These are phyloP conservation scores for Paraescarpia echinospica DNA, from an alignment of 1,140 invertebrate species.

Conservation along the genomic window DNA sequence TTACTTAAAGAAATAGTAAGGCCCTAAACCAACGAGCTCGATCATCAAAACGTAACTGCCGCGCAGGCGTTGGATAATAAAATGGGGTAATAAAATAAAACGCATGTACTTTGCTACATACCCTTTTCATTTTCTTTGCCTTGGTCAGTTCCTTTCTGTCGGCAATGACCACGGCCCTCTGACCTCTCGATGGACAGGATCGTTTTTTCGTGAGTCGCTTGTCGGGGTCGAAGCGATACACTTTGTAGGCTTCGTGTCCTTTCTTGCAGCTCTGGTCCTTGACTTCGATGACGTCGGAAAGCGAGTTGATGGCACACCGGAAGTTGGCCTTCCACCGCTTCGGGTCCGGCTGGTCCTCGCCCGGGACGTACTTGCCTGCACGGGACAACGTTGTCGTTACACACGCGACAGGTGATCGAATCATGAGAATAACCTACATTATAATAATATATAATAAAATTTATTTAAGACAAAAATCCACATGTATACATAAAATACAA, in stretches of 20 bases:
- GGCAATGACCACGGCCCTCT: not conserved
- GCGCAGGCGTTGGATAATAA: too few relatives aligned
- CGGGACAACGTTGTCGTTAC: slow-evolving; percentile 26
- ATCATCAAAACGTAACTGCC: too few relatives aligned
- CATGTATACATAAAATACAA: not conserved
- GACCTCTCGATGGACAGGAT: slow-evolving; percentile 22
- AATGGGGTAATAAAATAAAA: not conserved
- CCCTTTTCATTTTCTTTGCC: not conserved
- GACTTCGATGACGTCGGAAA: slow-evolving; percentile 42
- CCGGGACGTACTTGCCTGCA: not conserved
- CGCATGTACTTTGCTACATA: not conserved
- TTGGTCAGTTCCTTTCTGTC: not conserved
- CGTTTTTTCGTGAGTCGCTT: slow-evolving; percentile 16
- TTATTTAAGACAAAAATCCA: too few relatives aligned
- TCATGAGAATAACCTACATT: not conserved
- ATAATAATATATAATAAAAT: too few relatives aligned
- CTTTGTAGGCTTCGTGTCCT: slow-evolving; percentile 44
- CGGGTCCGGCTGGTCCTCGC: slow-evolving; percentile 25
- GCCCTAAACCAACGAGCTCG: too few relatives aligned
- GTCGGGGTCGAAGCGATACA: slow-evolving; percentile 30
- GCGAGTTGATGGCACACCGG: slow-evolving; percentile 50
- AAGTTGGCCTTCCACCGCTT: slow-evolving; percentile 54
- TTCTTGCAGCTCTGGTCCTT: slow-evolving; percentile 30
- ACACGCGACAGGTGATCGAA: slow-evolving; percentile 21
- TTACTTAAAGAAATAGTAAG: too few relatives aligned